Conservation (phyloP, 2,113 vertebrate genomes). For the Lonchura striata region DNA sequence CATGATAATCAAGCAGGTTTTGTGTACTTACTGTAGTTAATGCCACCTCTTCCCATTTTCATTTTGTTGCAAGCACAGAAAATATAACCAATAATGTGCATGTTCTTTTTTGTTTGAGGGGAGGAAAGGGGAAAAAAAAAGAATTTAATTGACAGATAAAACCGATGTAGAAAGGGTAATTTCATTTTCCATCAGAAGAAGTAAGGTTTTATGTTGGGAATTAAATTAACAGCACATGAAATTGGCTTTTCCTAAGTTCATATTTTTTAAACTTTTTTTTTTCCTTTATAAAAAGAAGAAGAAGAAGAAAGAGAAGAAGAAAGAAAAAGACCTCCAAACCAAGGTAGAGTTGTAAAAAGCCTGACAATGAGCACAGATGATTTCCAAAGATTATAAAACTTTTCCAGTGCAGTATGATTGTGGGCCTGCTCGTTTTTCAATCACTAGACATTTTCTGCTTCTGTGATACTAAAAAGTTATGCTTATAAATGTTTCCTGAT, state of each 20-base stretch:
- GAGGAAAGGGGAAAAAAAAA: background rate
- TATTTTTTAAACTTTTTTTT: conserved; percentile 62
- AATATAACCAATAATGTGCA: conserved; percentile 66
- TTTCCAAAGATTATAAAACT: conserved; percentile 40
- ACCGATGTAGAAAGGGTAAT: conserved; percentile 74
- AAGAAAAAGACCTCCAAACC: conserved; percentile 40
- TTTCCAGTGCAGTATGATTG: background rate
- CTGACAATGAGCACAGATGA: conserved; percentile 28
- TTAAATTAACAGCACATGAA: conserved; percentile 83
- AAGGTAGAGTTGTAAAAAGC: conserved; percentile 61
- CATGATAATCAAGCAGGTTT: conserved; percentile 53
- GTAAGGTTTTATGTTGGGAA: conserved; percentile 76
- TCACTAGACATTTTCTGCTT: background rate
- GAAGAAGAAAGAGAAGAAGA: conserved; percentile 4
- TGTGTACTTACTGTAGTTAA: conserved; percentile 49
- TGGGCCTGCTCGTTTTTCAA: background rate
- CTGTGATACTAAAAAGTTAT: conserved; percentile 3
- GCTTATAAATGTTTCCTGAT: conserved; percentile 13
- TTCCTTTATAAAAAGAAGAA: background rate
- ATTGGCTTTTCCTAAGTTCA: conserved; percentile 79
- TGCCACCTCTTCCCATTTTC: conserved; percentile 54
- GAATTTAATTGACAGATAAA: conserved; percentile 77
- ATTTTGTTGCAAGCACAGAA: conserved; percentile 53
- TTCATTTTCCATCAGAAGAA: conserved; percentile 79
- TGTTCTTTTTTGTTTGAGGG: conserved; percentile 46